These are phyloP conservation scores for Nansenia antarctica DNA, from an alignment of 2,113 vertebrate species.

Conservation along the genomic window DNA sequence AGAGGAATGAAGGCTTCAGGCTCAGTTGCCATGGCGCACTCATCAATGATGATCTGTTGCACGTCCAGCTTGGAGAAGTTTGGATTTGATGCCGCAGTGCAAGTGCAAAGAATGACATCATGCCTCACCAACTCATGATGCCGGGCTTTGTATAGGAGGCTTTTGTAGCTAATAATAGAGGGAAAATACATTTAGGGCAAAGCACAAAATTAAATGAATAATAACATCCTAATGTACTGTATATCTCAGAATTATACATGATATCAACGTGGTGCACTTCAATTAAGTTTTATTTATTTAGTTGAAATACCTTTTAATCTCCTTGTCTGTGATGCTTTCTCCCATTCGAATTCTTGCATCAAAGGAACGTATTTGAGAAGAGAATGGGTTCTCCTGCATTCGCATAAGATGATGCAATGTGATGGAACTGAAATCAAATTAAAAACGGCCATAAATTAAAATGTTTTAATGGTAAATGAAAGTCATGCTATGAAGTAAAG, in stretches of 20 bases:
- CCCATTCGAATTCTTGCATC: constrained; percentile 55
- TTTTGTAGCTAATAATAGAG: constrained; percentile 68
- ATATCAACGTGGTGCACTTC: neutral
- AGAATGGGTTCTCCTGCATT: constrained; percentile 37
- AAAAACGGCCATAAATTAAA: too few relatives aligned
- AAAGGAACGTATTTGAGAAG: constrained; percentile 21
- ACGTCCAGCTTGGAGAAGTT: constrained; percentile 58
- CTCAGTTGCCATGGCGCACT: constrained; percentile 85
- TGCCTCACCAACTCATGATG: constrained; percentile 48
- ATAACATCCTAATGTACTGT: neutral
- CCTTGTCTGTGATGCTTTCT: constrained; percentile 60
- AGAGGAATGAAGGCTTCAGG: constrained; percentile 84
- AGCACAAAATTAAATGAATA: neutral
- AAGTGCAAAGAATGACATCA: constrained; percentile 79
- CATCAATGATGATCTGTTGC: constrained; percentile 78
- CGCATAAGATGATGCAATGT: constrained; percentile 80
- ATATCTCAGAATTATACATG: neutral
- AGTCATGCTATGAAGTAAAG: too few relatives aligned
- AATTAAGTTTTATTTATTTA: neutral
- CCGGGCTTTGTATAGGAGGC: constrained; percentile 5
- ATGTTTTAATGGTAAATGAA: too few relatives aligned
- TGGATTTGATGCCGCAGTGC: constrained; percentile 33
- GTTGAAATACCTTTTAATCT: constrained; percentile 57
- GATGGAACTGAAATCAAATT: constrained; percentile 64
- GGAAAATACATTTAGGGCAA: neutral